Base-by-base conservation (phyloP, 2,888 invertebrate species). In the Parnassius orleans region DNA sequence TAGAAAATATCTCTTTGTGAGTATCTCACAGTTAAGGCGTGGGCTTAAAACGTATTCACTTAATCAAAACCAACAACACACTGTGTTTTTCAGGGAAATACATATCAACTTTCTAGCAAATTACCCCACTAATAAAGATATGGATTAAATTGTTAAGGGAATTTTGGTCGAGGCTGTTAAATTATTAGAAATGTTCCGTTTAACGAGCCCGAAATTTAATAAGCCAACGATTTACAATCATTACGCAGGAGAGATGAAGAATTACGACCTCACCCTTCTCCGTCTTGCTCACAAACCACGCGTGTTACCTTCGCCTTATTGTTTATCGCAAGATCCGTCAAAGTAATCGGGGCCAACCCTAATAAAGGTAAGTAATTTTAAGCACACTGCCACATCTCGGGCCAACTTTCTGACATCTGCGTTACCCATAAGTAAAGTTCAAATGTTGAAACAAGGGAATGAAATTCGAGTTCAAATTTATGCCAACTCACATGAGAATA, bases 391-490 rank as follows among this genome's bases (percentile, higher is more conserved):
- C 66, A 66, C 69, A 72, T 71, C 71, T 67, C 59, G 50, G 64
- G 65, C 69, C 66, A 68, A 71, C 70, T 71, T 71, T 68, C 70
- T 70, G 71, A 70, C 73, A 73, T 75, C 73, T 71, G 70, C 66
- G 75, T 68, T 71, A 68, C 69, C 70, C 74, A 75, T 80, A 77
- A 78, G 77, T 74, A 76, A 81, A 81, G 78, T 79, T 81, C 77
- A 80, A 80, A 82, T 80, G 79, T 81, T 79, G 73, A 74, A 77
- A 81, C 79, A 80, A 72, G 78, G 76, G 76, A 80, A 83, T 84
- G 78, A 81, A 83, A 81, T 83, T 80, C 71, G 69, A 78, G 78
- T 80, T 79, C 72, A 80, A 85, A 86, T 85, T 84, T 81, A 82
- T 84, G 80, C 76, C 75, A 74, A 80, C 78, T 75, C 77, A 75